Percentiles rank a stretch among this genome's conserved stretches.
Conservation (phyloP, 2,797 vertebrate species). For the Neosalanx taihuensis region DNA sequence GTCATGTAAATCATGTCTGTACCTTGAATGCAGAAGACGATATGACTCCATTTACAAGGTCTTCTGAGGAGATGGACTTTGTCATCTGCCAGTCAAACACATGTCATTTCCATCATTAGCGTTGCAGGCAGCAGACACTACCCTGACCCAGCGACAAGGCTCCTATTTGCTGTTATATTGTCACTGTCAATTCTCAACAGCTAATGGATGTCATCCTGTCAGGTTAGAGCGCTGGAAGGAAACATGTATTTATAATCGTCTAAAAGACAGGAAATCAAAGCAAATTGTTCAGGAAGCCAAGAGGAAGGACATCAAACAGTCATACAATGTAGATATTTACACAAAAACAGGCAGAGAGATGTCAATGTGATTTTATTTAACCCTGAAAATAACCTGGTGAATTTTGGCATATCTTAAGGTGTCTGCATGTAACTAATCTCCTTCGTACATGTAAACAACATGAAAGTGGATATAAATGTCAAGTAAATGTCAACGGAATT, state of each 20-base stretch:
- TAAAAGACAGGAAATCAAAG: not conserved
- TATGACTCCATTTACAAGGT: not conserved
- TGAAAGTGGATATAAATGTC: not conserved
- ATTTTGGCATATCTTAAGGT: not conserved
- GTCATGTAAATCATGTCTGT: not conserved
- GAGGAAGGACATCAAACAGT: not conserved
- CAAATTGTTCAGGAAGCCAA: not conserved
- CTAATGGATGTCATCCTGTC: not conserved
- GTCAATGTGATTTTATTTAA: too few relatives aligned
- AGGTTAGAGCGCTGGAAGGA: not conserved
- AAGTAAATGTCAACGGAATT: not conserved
- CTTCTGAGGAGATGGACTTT: not conserved
- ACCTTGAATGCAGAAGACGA: not conserved
- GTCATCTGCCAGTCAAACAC: not conserved
- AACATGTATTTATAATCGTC: not conserved
- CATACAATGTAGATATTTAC: not conserved
- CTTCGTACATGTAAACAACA: not conserved
- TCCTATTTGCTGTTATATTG: not conserved
- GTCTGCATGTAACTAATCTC: not conserved
- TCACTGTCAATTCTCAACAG: not conserved
- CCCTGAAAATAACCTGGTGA: not conserved
- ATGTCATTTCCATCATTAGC: not conserved
- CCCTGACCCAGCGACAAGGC: not conserved
- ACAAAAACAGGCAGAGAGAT: not conserved
- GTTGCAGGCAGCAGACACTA: not conserved